Conservation (phyloP, 2,888 invertebrate genomes). For the Oscheius sp. region DNA sequence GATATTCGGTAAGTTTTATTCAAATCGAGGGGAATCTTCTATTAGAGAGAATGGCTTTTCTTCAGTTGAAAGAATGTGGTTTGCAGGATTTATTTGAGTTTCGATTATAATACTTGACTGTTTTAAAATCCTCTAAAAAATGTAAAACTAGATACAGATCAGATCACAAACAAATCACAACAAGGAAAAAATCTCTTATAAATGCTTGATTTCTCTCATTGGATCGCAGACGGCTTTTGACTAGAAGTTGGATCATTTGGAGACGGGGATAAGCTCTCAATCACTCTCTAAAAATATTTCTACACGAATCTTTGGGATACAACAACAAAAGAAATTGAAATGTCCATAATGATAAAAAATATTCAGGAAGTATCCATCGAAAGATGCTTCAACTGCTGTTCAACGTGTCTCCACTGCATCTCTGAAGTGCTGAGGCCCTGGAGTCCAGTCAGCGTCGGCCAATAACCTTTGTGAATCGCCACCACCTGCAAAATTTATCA, state of each 20-base stretch:
- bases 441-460: slow-evolving; percentile 63
- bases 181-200: not conserved
- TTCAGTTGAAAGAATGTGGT: too few relatives aligned
- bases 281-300: not conserved
- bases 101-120: too few relatives aligned
- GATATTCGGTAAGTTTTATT: too few relatives aligned
- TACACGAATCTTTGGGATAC: slow-evolving; percentile 1
- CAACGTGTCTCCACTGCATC: slow-evolving; percentile 50
- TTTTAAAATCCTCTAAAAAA: too few relatives aligned
- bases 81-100: too few relatives aligned
- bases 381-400: slow-evolving; percentile 22
- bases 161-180: slow-evolving; percentile 31
- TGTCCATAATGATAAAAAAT: slow-evolving; percentile 10
- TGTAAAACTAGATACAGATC: slow-evolving; percentile 20
- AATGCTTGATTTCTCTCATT: slow-evolving; percentile 12
- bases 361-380: slow-evolving; percentile 25
- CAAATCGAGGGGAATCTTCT: too few relatives aligned
- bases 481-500: slow-evolving; percentile 58
- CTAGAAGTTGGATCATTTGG: not conserved
- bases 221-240: not conserved
- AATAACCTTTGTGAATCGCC: slow-evolving; percentile 67
- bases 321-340: not conserved
- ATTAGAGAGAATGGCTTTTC: too few relatives aligned
- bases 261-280: slow-evolving; percentile 10
- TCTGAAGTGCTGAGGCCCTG: slow-evolving; percentile 62